phyloP scores from a whole-genome alignment of 2,888 invertebrate species.

The Eilema sororculum region DNA sequence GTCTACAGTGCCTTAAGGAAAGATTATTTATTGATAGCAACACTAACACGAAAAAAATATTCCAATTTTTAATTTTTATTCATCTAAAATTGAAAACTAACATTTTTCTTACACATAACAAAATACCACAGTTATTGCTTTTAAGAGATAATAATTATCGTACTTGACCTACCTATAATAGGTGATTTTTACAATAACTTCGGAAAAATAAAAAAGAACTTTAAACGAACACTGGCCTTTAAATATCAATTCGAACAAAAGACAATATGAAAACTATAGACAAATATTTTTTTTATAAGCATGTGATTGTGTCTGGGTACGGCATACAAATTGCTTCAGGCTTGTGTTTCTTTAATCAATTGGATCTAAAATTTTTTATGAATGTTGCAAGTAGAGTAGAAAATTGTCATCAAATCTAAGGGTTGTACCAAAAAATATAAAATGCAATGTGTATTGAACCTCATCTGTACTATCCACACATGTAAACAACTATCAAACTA shows the following conservation, averaged over 20 bases:
- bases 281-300: not conserved
- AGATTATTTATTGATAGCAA: not conserved
- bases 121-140: no score
- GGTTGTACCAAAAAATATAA: slow-evolving; percentile 2
- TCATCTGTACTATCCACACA: no score
- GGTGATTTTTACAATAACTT: no score
- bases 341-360: slow-evolving; percentile 8
- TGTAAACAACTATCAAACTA: no score
- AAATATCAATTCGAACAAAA: not conserved
- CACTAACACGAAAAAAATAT: not conserved
- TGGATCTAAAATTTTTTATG: slow-evolving; percentile 34
- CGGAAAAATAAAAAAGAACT: no score
- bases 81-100: no score
- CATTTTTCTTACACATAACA: no score
- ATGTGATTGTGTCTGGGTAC: not conserved
- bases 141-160: no score
- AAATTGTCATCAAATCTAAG: slow-evolving; percentile 27
- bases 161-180: no score
- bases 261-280: not conserved
- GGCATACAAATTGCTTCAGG: not conserved
- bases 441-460: not conserved
- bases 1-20: not conserved
- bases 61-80: not conserved
- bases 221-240: no score
- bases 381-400: slow-evolving; percentile 29